Conservation (phyloP, 2,797 vertebrate genomes). For the Pteronotus mesoamericanus region DNA sequence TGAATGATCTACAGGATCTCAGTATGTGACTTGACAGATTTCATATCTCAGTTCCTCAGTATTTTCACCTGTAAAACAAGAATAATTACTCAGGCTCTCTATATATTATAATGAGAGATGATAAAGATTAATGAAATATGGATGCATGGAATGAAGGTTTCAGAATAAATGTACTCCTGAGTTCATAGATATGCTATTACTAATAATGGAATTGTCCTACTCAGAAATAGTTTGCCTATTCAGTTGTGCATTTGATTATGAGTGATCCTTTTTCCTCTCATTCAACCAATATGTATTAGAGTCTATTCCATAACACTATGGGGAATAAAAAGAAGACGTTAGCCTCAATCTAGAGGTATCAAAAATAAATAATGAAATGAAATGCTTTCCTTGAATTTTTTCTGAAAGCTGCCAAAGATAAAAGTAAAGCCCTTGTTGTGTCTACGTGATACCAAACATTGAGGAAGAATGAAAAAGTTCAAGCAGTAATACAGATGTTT, state of each 20-base stretch:
- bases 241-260: conserved; percentile 60
- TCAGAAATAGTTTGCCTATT: conserved; percentile 53
- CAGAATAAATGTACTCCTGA: conserved; percentile 57
- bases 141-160: conserved; percentile 56
- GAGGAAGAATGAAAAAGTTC: conserved; percentile 36
- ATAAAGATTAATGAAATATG: conserved; percentile 72
- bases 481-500: conserved; percentile 51
- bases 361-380: conserved; percentile 10
- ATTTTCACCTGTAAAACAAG: conserved; percentile 71
- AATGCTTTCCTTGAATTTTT: conserved; percentile 35
- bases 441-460: conserved; percentile 25
- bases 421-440: not conserved
- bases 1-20: conserved; percentile 47
- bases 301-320: not conserved
- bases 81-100: conserved; percentile 67
- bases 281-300: not conserved
- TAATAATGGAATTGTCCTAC: conserved; percentile 59
- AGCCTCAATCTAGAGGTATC: not conserved
- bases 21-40: conserved; percentile 61
- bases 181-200: conserved; percentile 60
- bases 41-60: conserved; percentile 63
- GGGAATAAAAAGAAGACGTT: conserved; percentile 11
- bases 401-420: conserved; percentile 28
- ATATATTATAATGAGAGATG: conserved; percentile 69
- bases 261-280: not conserved